phyloP scores from a whole-genome alignment of 2,888 invertebrate genomes.

The Dryobotodes eremita region DNA sequence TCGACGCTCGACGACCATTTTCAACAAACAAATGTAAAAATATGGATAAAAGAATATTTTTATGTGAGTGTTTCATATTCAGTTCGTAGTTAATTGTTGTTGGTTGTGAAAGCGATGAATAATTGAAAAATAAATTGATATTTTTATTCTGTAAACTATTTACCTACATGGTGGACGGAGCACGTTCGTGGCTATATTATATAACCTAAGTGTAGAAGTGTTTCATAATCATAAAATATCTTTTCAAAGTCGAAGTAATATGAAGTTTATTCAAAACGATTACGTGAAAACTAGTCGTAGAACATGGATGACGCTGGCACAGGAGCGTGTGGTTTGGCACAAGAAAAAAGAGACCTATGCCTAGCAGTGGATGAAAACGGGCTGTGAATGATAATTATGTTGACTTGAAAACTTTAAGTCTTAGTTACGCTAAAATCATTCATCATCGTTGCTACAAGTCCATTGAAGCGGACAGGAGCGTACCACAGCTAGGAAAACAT shows the following conservation, averaged over 20 bases:
- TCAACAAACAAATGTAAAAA: conserved; percentile 25
- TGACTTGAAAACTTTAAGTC: conserved; percentile 3
- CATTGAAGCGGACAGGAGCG: not conserved
- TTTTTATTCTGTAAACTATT: not conserved
- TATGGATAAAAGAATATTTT: conserved; percentile 53
- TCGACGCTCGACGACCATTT: conserved; percentile 11
- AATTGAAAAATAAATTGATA: not conserved
- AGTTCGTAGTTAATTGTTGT: not conserved
- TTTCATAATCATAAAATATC: not conserved
- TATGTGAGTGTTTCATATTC: conserved; percentile 57
- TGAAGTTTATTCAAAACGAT: not conserved
- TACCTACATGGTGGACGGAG: not conserved
- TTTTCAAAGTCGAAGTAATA: not conserved
- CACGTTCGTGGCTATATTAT: not conserved
- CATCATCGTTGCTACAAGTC: not conserved
- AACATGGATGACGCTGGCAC: too few species aligned
- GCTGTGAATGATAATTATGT: not conserved
- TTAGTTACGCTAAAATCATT: not conserved
- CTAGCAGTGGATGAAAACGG: not conserved
- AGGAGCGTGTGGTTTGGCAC: not conserved
- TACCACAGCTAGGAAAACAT: not conserved
- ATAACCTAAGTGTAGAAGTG: not conserved
- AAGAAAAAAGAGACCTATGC: not conserved
- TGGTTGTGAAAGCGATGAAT: not conserved
- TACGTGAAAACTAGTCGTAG: not conserved